Conservation (phyloP, 64 coral and sea anemone genomes). For the Montipora capricornis region DNA sequence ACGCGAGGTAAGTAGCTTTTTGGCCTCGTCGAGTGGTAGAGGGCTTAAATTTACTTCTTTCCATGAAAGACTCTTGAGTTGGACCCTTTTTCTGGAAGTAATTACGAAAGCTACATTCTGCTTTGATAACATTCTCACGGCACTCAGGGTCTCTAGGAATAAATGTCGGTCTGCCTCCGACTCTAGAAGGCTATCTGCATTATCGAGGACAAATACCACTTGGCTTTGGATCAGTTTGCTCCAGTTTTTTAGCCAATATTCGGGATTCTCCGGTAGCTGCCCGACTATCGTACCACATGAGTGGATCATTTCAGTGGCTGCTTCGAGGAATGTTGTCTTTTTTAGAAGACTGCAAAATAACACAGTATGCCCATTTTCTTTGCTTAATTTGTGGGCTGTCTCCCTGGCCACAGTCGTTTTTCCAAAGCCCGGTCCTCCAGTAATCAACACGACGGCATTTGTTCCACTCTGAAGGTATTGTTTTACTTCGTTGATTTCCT, state of each 20-base stretch:
- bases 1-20: neutral
- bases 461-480: neutral
- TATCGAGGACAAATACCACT: conserved; percentile 15
- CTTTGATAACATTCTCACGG: conserved; percentile 18
- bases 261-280: neutral
- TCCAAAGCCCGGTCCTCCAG: conserved; percentile 25
- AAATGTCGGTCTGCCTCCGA: neutral
- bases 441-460: neutral
- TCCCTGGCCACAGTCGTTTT: conserved; percentile 51
- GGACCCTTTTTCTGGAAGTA: conserved; percentile 45
- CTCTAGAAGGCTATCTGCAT: conserved; percentile 19
- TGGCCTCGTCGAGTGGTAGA: neutral
- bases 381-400: conserved; percentile 5
- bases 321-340: conserved; percentile 33
- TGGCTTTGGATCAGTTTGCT: neutral
- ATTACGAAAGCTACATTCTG: conserved; percentile 50
- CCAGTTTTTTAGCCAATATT: neutral
- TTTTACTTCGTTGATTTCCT: neutral
- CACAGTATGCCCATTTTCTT: neutral
- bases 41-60: neutral
- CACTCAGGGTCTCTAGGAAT: conserved; percentile 38
- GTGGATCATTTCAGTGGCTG: conserved; percentile 22
- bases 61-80: neutral
- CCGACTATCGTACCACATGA: neutral
- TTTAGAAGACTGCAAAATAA: conserved; percentile 27